These are phyloP conservation scores for Isaurus tuberculatus DNA, from an alignment of 92 coral and sea anemone genomes.

Conservation along the genomic window DNA sequence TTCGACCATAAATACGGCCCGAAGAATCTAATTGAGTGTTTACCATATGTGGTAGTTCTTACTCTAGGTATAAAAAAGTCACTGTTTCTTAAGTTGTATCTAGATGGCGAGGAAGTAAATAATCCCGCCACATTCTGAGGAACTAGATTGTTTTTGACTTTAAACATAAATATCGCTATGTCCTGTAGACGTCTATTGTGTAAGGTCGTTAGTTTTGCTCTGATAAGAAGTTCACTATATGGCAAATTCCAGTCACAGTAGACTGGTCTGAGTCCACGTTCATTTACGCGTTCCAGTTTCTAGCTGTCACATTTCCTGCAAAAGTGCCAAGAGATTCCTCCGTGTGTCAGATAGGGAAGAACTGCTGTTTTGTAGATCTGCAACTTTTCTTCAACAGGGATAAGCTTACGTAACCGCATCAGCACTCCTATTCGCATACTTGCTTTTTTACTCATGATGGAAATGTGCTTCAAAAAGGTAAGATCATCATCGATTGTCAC, in stretches of 20 bases:
- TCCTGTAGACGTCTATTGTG: constrained; percentile 51
- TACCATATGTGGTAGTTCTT: too few relatives aligned
- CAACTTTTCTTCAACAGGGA: constrained; percentile 57
- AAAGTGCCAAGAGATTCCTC: constrained; percentile 56
- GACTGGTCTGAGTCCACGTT: constrained; percentile 67
- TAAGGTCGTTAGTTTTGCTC: constrained; percentile 46
- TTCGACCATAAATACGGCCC: too few relatives aligned
- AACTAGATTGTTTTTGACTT: constrained; percentile 36
- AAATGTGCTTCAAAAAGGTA: constrained; percentile 54
- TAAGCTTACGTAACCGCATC: constrained; percentile 58
- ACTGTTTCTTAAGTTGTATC: constrained; percentile 40
- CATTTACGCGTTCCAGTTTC: constrained; percentile 58
- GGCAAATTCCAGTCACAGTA: constrained; percentile 59
- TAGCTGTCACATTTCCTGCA: constrained; percentile 40
- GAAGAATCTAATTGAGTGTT: too few relatives aligned
- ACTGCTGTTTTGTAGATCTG: constrained; percentile 63
- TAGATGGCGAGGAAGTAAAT: constrained; percentile 26
- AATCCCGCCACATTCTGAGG: constrained; percentile 40
- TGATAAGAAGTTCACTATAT: constrained; percentile 57
- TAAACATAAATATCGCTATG: constrained; percentile 62
- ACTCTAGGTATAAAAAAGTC: constrained; percentile 8
- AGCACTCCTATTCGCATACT: constrained; percentile 55
- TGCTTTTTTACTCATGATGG: constrained; percentile 52
- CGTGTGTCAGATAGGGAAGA: constrained; percentile 53
- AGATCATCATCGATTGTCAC: constrained; percentile 26